phyloP scores from a whole-genome alignment of 1,140 invertebrate species.

The Phymorhynchus buccinoides region DNA sequence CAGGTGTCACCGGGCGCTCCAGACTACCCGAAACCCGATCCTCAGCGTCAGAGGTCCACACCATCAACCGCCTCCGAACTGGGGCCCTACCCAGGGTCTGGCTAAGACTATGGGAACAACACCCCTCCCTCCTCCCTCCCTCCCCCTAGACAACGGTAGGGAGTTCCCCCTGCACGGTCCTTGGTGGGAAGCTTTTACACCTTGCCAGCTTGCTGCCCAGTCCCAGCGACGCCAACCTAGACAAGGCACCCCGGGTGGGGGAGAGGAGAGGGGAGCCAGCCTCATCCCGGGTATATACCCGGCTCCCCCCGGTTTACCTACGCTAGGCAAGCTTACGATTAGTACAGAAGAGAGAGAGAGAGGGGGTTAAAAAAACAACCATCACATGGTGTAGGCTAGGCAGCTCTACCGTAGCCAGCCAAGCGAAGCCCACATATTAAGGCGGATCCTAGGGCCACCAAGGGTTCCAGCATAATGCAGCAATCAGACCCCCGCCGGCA shows the following conservation, averaged over 20 bases:
- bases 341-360: neutral
- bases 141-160: too few relatives aligned
- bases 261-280: neutral
- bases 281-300: too few relatives aligned
- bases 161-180: too few relatives aligned
- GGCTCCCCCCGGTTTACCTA: neutral
- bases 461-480: constrained; percentile 18
- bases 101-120: neutral
- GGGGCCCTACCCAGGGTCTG: neutral
- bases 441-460: constrained; percentile 3
- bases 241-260: constrained; percentile 25
- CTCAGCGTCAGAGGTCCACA: neutral
- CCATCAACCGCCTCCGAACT: neutral
- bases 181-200: constrained; percentile 18
- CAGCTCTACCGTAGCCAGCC: constrained; percentile 12
- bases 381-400: neutral
- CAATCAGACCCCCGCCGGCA: constrained; percentile 31
- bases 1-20: constrained; percentile 22
- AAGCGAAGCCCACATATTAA: neutral
- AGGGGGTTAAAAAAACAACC: neutral
- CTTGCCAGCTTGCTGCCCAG: constrained; percentile 29
- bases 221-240: constrained; percentile 30
- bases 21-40: neutral
- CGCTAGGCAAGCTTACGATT: neutral
- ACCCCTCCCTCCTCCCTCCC: neutral